A percentile compares a stretch with the other conserved stretches of the same genome.
Conservation (phyloP, 1,140 invertebrate species). For the Mactra quadrangularis region DNA sequence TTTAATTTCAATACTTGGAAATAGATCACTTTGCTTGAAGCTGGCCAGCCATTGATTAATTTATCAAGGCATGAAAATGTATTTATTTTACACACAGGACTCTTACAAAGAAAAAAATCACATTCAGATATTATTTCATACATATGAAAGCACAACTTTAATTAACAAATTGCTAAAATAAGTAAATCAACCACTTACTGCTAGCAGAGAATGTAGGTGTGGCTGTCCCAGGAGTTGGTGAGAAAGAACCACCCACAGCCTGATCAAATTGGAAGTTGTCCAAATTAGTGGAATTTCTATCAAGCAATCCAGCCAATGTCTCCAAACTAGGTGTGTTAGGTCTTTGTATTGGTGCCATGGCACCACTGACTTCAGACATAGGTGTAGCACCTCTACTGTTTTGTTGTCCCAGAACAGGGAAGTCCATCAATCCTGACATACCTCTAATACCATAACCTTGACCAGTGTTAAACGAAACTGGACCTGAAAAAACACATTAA, state of each 20-base stretch:
- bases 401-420: constrained; percentile 62
- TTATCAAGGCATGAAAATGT: too few relatives aligned
- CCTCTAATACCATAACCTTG: too few relatives aligned
- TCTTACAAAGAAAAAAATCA: too few relatives aligned
- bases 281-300: constrained; percentile 55
- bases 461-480: constrained; percentile 74
- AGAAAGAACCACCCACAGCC: constrained; percentile 6
- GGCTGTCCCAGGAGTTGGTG: constrained; percentile 27
- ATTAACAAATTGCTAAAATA: too few relatives aligned
- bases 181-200: too few relatives aligned
- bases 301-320: constrained; percentile 66
- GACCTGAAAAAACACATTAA: constrained; percentile 66
- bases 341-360: constrained; percentile 50
- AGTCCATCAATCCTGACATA: constrained; percentile 72
- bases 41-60: too few relatives aligned
- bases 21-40: too few relatives aligned
- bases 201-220: constrained; percentile 38
- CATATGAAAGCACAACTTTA: too few relatives aligned
- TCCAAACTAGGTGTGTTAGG: constrained; percentile 67
- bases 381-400: constrained; percentile 50
- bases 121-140: too few relatives aligned
- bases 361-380: constrained; percentile 57
- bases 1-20: too few relatives aligned
- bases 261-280: constrained; percentile 26
- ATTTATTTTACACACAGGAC: too few relatives aligned